phyloP scores from a whole-genome alignment of 1,140 invertebrate species.

The Caenorhabditis inopinata region DNA sequence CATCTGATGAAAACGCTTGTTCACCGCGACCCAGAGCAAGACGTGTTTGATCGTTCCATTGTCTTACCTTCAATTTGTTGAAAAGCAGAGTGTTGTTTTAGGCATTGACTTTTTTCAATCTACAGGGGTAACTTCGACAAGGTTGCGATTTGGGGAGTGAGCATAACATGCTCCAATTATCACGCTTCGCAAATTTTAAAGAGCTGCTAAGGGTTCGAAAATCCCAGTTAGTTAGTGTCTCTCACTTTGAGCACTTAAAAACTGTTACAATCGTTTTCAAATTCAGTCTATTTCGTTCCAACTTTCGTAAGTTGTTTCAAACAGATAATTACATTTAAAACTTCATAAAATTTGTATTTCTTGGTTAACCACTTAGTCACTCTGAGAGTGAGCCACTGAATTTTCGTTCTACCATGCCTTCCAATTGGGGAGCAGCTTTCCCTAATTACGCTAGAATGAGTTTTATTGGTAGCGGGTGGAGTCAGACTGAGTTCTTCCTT shows the following conservation, averaged over 20 bases:
- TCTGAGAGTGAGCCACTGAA: too few species aligned
- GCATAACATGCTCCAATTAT: constrained; percentile 31
- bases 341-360: too few species aligned
- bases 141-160: neutral
- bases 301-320: too few species aligned
- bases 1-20: too few species aligned
- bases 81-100: too few species aligned
- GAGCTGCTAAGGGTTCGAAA: neutral
- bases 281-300: too few species aligned
- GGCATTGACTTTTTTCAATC: too few species aligned
- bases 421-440: constrained; percentile 5
- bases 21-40: too few species aligned
- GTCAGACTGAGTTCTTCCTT: neutral
- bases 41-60: too few species aligned
- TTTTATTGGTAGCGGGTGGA: constrained; percentile 12
- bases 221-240: neutral
- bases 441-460: neutral
- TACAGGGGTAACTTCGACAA: constrained; percentile 6
- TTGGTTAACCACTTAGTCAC: too few species aligned
- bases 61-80: too few species aligned
- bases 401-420: neutral
- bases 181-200: constrained; percentile 29
- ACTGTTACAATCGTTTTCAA: neutral
- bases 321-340: too few species aligned
- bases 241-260: neutral